Percentiles rank a stretch among this genome's conserved stretches.
These are phyloP conservation scores for Aplysia californica DNA, from an alignment of 1,140 invertebrate genomes.

Conservation along the genomic window DNA sequence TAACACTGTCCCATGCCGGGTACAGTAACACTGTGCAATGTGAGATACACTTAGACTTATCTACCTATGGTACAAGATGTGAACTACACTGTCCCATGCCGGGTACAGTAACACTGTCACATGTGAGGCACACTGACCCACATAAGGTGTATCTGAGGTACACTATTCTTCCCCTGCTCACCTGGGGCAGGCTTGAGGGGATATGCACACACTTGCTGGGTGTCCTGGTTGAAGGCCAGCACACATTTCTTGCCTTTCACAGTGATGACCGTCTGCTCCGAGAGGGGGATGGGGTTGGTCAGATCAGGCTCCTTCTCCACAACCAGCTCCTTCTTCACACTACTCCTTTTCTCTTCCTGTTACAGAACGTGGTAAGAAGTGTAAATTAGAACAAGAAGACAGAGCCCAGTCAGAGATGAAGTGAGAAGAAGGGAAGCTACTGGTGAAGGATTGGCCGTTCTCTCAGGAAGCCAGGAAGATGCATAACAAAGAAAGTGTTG, in stretches of 20 bases:
- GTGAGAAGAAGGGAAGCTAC: neutral
- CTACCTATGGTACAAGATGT: too few species aligned
- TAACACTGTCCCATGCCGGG: too few species aligned
- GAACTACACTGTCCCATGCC: too few species aligned
- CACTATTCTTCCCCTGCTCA: too few species aligned
- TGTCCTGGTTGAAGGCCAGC: conserved; percentile 59
- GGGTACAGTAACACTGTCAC: too few species aligned
- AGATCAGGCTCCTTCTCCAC: conserved; percentile 47
- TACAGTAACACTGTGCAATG: too few species aligned
- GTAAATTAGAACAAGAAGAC: neutral
- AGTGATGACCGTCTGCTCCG: conserved; percentile 58
- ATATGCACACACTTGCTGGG: conserved; percentile 64
- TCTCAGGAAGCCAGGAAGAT: neutral
- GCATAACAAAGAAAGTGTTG: too few species aligned
- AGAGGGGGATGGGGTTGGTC: conserved; percentile 59
- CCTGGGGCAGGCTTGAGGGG: conserved; percentile 59
- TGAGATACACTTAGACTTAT: too few species aligned
- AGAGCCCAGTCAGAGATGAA: neutral
- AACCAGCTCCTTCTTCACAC: conserved; percentile 19
- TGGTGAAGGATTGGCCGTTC: neutral
- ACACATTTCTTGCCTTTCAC: conserved; percentile 67
- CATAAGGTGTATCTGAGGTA: too few species aligned
- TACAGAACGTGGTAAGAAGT: neutral
- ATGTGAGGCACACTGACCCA: too few species aligned
- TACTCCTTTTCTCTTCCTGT: neutral